phyloP scores from a whole-genome alignment of 2,113 vertebrate species.

The Platichthys flesus region DNA sequence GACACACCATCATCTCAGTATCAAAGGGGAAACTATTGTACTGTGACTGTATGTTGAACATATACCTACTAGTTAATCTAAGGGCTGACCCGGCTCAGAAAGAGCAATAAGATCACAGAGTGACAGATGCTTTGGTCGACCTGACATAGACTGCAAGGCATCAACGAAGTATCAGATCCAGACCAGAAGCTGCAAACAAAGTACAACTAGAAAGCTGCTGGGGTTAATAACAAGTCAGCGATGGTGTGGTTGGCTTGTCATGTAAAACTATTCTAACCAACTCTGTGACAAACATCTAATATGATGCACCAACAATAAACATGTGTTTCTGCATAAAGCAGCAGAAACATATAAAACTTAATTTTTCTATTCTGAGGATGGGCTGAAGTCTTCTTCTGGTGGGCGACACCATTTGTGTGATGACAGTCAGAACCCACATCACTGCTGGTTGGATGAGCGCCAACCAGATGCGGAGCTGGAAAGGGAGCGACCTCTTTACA shows the following conservation, averaged over 20 bases:
- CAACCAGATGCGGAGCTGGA: conserved; percentile 34
- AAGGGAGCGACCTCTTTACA: conserved; percentile 9
- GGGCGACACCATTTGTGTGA: conserved; percentile 18
- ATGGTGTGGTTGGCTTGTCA: too few relatives aligned
- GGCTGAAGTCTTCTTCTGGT: conserved; percentile 9
- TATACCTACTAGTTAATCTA: not conserved
- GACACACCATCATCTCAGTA: not conserved
- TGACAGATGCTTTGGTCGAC: conserved; percentile 4
- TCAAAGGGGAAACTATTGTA: not conserved
- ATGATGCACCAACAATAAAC: conserved; percentile 30
- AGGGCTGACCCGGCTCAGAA: not conserved
- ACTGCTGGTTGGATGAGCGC: conserved; percentile 24
- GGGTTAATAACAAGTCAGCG: not conserved
- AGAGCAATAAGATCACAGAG: conserved; percentile 19
- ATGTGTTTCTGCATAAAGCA: conserved; percentile 2
- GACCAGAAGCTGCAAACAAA: conserved; percentile 16
- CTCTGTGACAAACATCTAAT: not conserved
- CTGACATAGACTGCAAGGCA: conserved; percentile 37
- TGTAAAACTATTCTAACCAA: not conserved
- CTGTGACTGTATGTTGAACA: not conserved
- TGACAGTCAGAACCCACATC: conserved; percentile 22
- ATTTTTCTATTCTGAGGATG: not conserved
- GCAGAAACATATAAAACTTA: conserved; percentile 32
- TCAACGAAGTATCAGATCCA: conserved; percentile 46
- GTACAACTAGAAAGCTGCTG: not conserved